These are phyloP conservation scores for Zhuqinia jingwanae DNA, from an alignment of 2,888 invertebrate species.

Conservation along the genomic window DNA sequence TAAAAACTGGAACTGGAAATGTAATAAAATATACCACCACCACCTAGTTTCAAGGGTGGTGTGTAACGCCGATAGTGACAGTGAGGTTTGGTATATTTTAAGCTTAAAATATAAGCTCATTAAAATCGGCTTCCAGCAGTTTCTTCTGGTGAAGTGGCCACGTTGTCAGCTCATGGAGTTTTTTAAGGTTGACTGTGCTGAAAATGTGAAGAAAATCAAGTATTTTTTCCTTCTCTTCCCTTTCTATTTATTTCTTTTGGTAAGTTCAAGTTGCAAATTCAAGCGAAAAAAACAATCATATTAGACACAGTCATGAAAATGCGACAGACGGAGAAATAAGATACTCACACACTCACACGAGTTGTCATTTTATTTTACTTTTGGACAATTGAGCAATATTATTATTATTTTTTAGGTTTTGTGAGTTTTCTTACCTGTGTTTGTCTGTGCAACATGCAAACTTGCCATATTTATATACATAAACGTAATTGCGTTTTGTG, in stretches of 20 bases:
- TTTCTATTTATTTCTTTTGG: not conserved
- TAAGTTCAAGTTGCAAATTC: not conserved
- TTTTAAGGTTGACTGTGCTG: not conserved
- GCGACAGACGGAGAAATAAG: not conserved
- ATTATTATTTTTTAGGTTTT: conserved; percentile 20
- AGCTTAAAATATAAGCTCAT: conserved; percentile 21
- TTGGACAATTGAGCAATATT: not conserved
- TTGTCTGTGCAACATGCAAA: not conserved
- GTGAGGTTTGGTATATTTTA: too few relatives aligned
- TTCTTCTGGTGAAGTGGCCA: conserved; percentile 18
- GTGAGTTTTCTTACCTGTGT: too few relatives aligned
- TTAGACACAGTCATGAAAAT: not conserved
- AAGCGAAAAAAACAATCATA: not conserved
- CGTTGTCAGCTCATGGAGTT: conserved; percentile 25
- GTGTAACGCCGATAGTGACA: too few relatives aligned
- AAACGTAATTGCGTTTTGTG: too few relatives aligned
- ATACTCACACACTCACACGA: not conserved
- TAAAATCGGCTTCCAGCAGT: not conserved
- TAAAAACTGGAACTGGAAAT: not conserved
- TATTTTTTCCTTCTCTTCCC: not conserved
- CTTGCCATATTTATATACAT: too few relatives aligned
- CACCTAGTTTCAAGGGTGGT: too few relatives aligned
- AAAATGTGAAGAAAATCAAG: not conserved
- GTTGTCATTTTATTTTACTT: conserved; percentile 8
- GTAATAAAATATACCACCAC: too few relatives aligned